Conservation (phyloP, 2,797 vertebrate genomes). For the Oryzias dopingdopingensis region DNA sequence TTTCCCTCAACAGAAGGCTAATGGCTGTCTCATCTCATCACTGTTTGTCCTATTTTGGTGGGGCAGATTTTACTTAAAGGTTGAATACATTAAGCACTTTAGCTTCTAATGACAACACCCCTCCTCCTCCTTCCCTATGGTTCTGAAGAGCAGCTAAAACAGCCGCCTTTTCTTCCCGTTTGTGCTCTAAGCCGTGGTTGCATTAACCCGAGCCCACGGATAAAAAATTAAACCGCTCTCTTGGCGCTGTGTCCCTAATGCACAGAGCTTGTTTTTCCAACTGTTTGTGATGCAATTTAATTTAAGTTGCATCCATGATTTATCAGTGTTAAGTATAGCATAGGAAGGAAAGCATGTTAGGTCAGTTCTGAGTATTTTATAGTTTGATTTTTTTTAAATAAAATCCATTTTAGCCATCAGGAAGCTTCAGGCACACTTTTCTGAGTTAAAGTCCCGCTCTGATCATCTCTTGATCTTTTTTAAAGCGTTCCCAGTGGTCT, state of each 20-base stretch:
- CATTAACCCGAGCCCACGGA: constrained; percentile 39
- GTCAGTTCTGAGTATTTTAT: constrained; percentile 10
- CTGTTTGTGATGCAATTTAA: constrained; percentile 25
- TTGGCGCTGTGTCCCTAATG: constrained; percentile 24
- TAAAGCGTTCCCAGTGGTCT: too few relatives aligned
- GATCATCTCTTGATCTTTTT: too few relatives aligned
- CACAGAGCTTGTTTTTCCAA: constrained; percentile 29
- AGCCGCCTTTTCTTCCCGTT: constrained; percentile 29
- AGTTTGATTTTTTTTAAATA: constrained; percentile 8
- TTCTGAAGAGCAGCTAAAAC: constrained; percentile 24
- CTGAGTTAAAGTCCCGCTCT: background rate
- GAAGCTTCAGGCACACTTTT: background rate
- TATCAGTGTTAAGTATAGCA: constrained; percentile 15
- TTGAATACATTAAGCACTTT: constrained; percentile 53
- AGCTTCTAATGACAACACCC: constrained; percentile 19
- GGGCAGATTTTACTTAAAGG: constrained; percentile 63
- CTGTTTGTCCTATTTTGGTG: constrained; percentile 42
- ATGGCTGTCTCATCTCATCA: constrained; percentile 41
- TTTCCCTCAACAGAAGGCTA: constrained; percentile 51
- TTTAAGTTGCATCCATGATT: constrained; percentile 28
- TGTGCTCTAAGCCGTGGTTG: constrained; percentile 32
- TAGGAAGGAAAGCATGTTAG: constrained; percentile 13
- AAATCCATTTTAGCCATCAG: background rate
- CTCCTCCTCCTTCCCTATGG: constrained; percentile 24
- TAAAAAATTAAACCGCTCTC: constrained; percentile 37